phyloP scores from a whole-genome alignment of 2,888 invertebrate genomes.

The Hetaerina titia region DNA sequence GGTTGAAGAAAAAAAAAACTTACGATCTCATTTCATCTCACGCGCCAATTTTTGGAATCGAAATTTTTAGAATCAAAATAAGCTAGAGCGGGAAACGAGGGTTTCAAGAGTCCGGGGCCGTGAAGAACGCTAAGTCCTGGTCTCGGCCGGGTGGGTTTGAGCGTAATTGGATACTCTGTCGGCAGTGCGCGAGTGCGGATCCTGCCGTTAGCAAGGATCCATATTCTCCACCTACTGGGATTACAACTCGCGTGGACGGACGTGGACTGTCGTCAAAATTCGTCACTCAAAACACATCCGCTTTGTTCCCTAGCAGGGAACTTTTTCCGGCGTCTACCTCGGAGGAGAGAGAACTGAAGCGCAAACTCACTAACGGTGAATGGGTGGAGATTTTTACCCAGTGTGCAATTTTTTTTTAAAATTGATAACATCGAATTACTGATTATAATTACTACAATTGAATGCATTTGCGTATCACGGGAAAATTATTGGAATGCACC shows the following conservation, averaged over 20 bases:
- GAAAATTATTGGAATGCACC: too few relatives aligned
- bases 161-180: not conserved
- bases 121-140: not conserved
- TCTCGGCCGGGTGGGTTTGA: not conserved
- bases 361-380: too few relatives aligned
- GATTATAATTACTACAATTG: too few relatives aligned
- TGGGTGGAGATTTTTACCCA: too few relatives aligned
- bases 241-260: not conserved
- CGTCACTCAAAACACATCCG: conserved; percentile 4
- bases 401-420: too few relatives aligned
- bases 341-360: too few relatives aligned
- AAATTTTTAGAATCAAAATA: not conserved
- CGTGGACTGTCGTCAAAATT: conserved; percentile 2
- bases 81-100: too few relatives aligned
- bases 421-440: too few relatives aligned
- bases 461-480: too few relatives aligned
- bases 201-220: conserved; percentile 22
- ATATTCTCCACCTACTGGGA: not conserved
- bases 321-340: too few relatives aligned
- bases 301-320: too few relatives aligned
- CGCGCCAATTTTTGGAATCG: not conserved
- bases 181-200: not conserved
- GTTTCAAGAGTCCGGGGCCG: not conserved
- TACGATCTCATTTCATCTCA: not conserved
- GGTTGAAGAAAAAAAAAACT: not conserved